Evolutionary conservation across 2,113 vertebrate genomes (phyloP).

Genomic region (Centrocercus urophasianus): DNA sequence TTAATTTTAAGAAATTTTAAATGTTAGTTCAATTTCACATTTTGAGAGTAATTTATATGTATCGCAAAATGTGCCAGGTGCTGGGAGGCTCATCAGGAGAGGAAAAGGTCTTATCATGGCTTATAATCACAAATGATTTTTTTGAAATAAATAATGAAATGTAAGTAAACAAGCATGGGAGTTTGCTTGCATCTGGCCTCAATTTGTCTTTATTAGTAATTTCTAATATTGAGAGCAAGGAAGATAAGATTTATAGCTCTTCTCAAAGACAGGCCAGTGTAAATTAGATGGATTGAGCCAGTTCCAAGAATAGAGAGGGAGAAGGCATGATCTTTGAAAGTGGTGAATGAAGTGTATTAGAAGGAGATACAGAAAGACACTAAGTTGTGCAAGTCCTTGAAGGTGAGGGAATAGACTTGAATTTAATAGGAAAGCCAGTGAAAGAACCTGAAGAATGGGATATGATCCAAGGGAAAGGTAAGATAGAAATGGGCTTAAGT

Average conservation of each 20-base stretch:
- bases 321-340: background rate
- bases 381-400: background rate
- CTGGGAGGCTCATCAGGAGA: background rate
- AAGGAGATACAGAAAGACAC: background rate
- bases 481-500: background rate
- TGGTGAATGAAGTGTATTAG: background rate
- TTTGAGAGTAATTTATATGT: slow-evolving; percentile 4
- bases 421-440: background rate
- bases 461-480: background rate
- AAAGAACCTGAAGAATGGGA: background rate
- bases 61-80: background rate
- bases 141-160: slow-evolving; percentile 9
- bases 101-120: background rate
- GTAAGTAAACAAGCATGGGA: background rate
- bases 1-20: slow-evolving; percentile 55
- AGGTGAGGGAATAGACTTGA: background rate
- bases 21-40: slow-evolving; percentile 19
- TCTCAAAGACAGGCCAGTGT: background rate
- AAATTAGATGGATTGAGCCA: slow-evolving; percentile 46
- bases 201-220: slow-evolving; percentile 30
- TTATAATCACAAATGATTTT: slow-evolving; percentile 14
- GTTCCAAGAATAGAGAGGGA: background rate
- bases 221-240: slow-evolving; percentile 5
- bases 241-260: slow-evolving; percentile 36
- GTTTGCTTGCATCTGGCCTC: background rate